Base-by-base conservation (phyloP, 2,113 vertebrate genomes). In the Heterochromis multidens region DNA sequence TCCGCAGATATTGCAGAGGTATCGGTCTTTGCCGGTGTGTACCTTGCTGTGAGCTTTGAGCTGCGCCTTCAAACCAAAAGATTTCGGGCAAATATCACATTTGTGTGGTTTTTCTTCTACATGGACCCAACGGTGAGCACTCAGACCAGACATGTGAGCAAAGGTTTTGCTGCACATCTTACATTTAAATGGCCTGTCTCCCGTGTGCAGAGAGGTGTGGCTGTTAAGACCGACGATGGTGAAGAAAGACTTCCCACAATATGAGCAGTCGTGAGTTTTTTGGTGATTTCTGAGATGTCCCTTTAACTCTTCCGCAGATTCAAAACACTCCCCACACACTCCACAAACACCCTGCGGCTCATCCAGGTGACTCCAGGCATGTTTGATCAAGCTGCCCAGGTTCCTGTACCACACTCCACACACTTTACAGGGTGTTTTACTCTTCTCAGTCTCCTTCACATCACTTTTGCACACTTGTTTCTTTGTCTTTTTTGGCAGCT, bases 321-420 rank as follows among this genome's bases (percentile, higher is more conserved):
- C 13, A 1, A 61, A 84, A 0, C 2, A 29, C 5, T 80, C 59
- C 1, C 85, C 91, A 5, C 92, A 93, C 2, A 93, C 88, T 0
- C 87, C 91, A 6, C 92, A 93, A 1, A 21, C 62, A 65, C 62
- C 35, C 62, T 88, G 80, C 40, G 63, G 63, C 63, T 67, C 63
- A 13, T 67, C 63, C 19, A 37, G 16, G 49, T 93, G 92, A 10
- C 58, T 85, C 88, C 87, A 87, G 70, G 85, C 65, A 62, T 93
- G 92, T 83, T 87, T 90, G 79, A 90, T 77, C 37, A 92, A 3
- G 14, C 65, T 67, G 40, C 74, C 82, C 23, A 1, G 23, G 2
- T 52, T 4, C 13, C 54, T 8, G 90, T 90, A 90, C 80, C 57
- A 87, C 0, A 67, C 52, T 3, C 88, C 88, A 8, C 92, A 93